Base-by-base conservation (phyloP, 2,797 vertebrate species). In the Podarcis siculus region DNA sequence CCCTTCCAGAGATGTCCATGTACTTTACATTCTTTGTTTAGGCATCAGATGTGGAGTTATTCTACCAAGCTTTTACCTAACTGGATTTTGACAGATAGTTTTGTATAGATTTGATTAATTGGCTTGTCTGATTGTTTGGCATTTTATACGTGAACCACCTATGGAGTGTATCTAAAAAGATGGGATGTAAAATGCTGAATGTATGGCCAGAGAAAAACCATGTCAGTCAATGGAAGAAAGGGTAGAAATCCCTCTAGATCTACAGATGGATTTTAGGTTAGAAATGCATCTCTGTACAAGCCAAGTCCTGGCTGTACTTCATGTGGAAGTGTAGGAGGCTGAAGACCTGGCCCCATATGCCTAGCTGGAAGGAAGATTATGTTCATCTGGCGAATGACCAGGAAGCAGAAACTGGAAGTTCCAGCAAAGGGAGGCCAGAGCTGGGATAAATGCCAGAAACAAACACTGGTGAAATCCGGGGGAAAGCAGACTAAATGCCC, bases 331-430 rank as follows among this genome's bases (percentile, higher is more conserved):
- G 25, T 32, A 67, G 64, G 55, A 88, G 69, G 64, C 45, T 71
- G 35, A 64, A 15, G 27, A 83, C 32, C 75, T 78, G 75, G 35
- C 75, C 27, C 49, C 75, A 79, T 79, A 79, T 72, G 75, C 27
- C 73, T 72, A 61, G 49, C 45, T 82, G 55, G 66, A 69, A 58
- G 49, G 76, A 83, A 88, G 79, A 79, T 27, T 39, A 39, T 80
- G 35, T 81, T 79, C 49, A 35, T 64, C 49, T 27, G 15, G 49
- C 66, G 12, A 84, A 72, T 61, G 75, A 84, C 37, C 82, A 84
- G 49, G 84, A 79, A 1, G 37, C 64, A 88, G 49, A 77, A 83
- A 83, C 45, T 69, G 35, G 75, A 79, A 71, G 32, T 83, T 79
- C 42, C 30, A 67, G 58, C 58, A 45, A 82, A 76, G 17, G n/a